Evolutionary conservation across 2,113 vertebrate genomes (phyloP).

Genomic region (Setophaga kirtlandii): DNA sequence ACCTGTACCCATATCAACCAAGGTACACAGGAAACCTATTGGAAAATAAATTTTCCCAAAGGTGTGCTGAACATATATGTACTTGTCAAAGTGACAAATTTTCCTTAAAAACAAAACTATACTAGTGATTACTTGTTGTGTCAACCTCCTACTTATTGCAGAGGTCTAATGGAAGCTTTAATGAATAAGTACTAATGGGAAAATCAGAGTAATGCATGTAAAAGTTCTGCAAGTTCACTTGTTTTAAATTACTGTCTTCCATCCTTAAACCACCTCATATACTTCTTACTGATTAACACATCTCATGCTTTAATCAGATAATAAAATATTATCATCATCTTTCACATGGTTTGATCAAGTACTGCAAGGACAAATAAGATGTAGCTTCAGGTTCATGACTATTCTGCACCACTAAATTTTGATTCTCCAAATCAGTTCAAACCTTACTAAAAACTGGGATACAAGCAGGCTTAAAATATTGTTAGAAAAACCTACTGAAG

Average conservation of each 20-base stretch:
- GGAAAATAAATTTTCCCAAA: background rate
- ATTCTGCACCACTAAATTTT: background rate
- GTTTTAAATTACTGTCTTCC: background rate
- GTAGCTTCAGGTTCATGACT: background rate
- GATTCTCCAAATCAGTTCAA: background rate
- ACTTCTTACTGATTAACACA: background rate
- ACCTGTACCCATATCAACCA: background rate
- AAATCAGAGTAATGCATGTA: background rate
- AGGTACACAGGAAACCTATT: background rate
- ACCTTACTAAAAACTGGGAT: background rate
- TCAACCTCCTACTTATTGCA: background rate
- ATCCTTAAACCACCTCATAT: background rate
- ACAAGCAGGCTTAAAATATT: background rate
- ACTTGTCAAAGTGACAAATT: background rate
- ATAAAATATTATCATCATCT: background rate
- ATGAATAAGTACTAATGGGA: background rate
- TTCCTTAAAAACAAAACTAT: background rate
- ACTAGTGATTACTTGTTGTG: background rate
- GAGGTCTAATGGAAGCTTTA: background rate
- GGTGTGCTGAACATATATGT: background rate
- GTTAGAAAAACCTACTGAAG: background rate
- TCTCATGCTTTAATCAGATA: background rate
- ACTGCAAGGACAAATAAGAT: background rate
- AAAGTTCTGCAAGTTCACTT: background rate
- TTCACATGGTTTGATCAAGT: background rate